These are phyloP conservation scores for Idaea straminata DNA, from an alignment of 2,888 invertebrate genomes.

Conservation along the genomic window DNA sequence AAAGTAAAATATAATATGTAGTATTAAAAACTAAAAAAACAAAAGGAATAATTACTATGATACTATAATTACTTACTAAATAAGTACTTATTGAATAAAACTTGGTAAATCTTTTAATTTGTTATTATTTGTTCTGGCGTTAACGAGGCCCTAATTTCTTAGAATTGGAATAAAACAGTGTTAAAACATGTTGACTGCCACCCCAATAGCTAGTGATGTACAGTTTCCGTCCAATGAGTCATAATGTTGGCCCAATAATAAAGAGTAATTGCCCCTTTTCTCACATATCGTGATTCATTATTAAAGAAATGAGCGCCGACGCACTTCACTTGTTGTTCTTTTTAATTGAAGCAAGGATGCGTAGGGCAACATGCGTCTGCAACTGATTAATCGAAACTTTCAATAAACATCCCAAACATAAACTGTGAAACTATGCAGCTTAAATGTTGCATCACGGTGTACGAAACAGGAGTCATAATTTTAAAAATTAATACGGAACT, in stretches of 20 bases:
- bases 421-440: conserved; percentile 28
- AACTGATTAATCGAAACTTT: conserved; percentile 50
- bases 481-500: conserved; percentile 56
- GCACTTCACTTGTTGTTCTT: conserved; percentile 55
- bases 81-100: too few relatives aligned
- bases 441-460: conserved; percentile 23
- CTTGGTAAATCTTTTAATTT: too few relatives aligned
- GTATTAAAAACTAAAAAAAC: not conserved
- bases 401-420: conserved; percentile 37
- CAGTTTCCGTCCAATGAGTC: conserved; percentile 59
- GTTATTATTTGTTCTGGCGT: not conserved
- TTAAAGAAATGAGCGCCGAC: conserved; percentile 53
- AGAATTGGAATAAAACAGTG: conserved; percentile 34
- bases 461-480: conserved; percentile 35
- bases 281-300: conserved; percentile 74
- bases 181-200: conserved; percentile 24
- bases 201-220: conserved; percentile 36
- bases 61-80: not conserved
- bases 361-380: conserved; percentile 36
- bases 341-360: conserved; percentile 58
- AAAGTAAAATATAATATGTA: not conserved
- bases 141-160: conserved; percentile 18
- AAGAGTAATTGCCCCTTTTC: conserved; percentile 73
- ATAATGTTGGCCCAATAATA: conserved; percentile 58
- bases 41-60: not conserved